Conservation (phyloP, 2,113 vertebrate species). For the Coreoperca whiteheadi region DNA sequence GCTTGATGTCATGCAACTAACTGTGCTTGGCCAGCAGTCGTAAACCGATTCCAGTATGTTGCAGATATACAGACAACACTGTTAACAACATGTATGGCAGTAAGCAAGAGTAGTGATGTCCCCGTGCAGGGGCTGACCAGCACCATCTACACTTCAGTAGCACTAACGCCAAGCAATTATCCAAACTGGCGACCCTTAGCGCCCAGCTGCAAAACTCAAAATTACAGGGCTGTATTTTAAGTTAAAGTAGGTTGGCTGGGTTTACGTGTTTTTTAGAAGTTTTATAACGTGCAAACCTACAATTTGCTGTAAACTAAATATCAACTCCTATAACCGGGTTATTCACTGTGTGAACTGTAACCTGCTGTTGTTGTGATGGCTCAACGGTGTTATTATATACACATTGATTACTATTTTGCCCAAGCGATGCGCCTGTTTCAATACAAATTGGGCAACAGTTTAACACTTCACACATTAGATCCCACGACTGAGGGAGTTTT, state of each 20-base stretch:
- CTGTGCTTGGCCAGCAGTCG: too few relatives aligned
- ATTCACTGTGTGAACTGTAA: slow-evolving; percentile 31
- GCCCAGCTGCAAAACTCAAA: background rate
- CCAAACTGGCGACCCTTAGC: background rate
- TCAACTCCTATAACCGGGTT: slow-evolving; percentile 19
- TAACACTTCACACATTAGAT: slow-evolving; percentile 14
- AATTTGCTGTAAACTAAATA: slow-evolving; percentile 25
- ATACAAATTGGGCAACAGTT: slow-evolving; percentile 37
- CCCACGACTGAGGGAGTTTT: slow-evolving; percentile 3
- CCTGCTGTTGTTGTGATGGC: slow-evolving; percentile 30
- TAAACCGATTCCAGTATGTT: background rate
- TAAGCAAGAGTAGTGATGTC: slow-evolving; percentile 1
- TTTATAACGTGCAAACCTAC: background rate
- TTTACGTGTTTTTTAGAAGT: background rate
- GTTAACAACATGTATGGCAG: background rate
- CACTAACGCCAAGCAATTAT: background rate
- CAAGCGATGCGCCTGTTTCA: slow-evolving; percentile 28
- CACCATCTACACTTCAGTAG: slow-evolving; percentile 43
- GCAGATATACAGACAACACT: slow-evolving; percentile 4
- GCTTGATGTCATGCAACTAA: background rate
- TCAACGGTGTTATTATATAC: slow-evolving; percentile 60
- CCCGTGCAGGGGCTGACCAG: slow-evolving; percentile 32
- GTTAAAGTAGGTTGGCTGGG: background rate
- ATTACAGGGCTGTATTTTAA: background rate
- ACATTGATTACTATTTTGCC: slow-evolving; percentile 61